A percentile compares a stretch with the other conserved stretches of the same genome.
phyloP scores from a whole-genome alignment of 2,113 vertebrate species.

The Alethe diademata region DNA sequence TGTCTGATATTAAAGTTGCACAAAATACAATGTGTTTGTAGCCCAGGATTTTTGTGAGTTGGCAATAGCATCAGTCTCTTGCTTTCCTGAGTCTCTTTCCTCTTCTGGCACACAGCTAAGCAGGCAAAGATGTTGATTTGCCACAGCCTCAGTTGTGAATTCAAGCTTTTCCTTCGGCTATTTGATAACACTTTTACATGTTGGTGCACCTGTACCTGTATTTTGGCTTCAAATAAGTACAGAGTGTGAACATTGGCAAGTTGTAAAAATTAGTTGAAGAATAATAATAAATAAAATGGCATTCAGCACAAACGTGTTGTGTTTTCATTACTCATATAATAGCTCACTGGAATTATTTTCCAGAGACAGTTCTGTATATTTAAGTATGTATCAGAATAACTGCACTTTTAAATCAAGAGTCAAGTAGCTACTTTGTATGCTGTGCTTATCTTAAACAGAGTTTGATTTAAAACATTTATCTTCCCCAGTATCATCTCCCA shows the following conservation, averaged over 20 bases:
- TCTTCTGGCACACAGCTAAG: not conserved
- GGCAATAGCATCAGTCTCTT: not conserved
- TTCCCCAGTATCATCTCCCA: not conserved
- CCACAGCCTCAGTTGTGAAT: not conserved
- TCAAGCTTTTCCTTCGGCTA: not conserved
- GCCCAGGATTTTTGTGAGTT: not conserved
- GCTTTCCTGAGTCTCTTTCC: not conserved
- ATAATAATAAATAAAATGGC: not conserved
- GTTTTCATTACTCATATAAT: not conserved
- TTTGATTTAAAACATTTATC: slow-evolving; percentile 66
- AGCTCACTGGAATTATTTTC: slow-evolving; percentile 6
- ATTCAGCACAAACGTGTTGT: not conserved
- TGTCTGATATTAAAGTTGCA: not conserved
- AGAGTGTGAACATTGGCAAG: not conserved
- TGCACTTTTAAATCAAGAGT: slow-evolving; percentile 38
- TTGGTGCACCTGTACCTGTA: not conserved
- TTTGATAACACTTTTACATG: not conserved
- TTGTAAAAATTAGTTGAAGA: not conserved
- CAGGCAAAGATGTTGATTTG: not conserved
- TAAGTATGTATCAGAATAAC: slow-evolving; percentile 19
- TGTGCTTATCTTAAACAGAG: slow-evolving; percentile 33
- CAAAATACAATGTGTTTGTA: not conserved
- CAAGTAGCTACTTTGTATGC: slow-evolving; percentile 57
- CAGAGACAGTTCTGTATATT: not conserved
- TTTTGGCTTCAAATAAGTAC: not conserved